Evolutionary conservation across 2,888 invertebrate genomes (phyloP).

Genomic region (Machimus rusticus): DNA sequence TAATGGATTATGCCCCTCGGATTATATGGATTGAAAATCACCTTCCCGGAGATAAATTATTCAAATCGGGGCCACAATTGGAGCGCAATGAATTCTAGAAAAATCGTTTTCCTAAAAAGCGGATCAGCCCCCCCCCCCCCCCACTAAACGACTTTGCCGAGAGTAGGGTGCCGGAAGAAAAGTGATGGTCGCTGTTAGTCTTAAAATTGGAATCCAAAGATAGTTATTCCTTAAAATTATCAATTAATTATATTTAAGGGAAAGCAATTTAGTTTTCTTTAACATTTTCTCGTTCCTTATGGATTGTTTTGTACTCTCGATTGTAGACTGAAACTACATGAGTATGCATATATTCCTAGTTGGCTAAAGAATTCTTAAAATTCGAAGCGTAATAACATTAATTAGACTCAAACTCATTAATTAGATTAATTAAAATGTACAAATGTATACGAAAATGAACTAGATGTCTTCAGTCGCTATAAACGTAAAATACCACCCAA

Average conservation of each 20-base stretch:
- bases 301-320: too few species aligned
- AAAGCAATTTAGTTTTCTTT: too few species aligned
- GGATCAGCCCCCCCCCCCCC: background rate
- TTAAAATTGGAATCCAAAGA: too few species aligned
- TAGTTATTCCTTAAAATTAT: too few species aligned
- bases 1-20: background rate
- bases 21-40: background rate
- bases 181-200: too few species aligned
- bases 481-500: background rate
- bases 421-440: background rate
- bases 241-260: too few species aligned
- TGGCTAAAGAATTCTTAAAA: too few species aligned
- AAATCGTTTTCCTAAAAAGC: background rate
- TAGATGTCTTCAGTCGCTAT: background rate
- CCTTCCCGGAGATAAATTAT: background rate
- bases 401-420: background rate
- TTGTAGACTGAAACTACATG: too few species aligned
- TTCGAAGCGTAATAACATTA: background rate
- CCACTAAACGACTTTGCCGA: background rate
- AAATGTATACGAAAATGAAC: background rate
- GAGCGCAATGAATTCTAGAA: background rate
- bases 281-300: too few species aligned
- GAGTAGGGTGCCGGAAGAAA: too few species aligned
- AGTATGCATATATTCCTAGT: too few species aligned
- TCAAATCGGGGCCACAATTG: background rate